These are phyloP conservation scores for Pygoscelis adeliae DNA, from an alignment of 2,113 vertebrate species.

Conservation along the genomic window DNA sequence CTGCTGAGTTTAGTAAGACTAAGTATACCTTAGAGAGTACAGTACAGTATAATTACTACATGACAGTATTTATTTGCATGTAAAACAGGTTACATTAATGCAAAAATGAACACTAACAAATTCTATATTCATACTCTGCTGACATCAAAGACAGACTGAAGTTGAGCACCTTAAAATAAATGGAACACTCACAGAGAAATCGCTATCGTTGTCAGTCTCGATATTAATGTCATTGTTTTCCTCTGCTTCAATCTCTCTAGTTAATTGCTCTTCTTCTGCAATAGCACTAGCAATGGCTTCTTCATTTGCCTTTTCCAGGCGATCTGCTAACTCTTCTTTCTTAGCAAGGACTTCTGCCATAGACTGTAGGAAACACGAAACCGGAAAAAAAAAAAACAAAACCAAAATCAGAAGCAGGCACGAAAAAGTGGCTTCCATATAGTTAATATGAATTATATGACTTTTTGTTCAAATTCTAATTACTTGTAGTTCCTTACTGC, in stretches of 20 bases:
- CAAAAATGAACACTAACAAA: not conserved
- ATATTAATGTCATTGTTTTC: constrained; percentile 90
- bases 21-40: not conserved
- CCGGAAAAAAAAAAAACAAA: not conserved
- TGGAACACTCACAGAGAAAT: constrained; percentile 87
- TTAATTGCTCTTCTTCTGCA: constrained; percentile 96
- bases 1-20: not conserved
- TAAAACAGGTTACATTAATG: not conserved
- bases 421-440: not conserved
- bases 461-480: not conserved
- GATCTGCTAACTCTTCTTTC: constrained; percentile 96
- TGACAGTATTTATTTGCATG: not conserved
- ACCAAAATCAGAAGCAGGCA: not conserved
- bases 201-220: constrained; percentile 92
- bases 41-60: too few relatives aligned
- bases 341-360: constrained; percentile 98
- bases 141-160: not conserved
- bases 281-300: constrained; percentile 98
- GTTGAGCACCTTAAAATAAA: not conserved
- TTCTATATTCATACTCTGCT: not conserved
- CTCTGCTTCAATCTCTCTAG: constrained; percentile 93
- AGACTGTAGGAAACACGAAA: constrained; percentile 73
- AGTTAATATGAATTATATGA: not conserved
- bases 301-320: constrained; percentile 95
- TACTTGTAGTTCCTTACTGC: not conserved